Evolutionary conservation across 2,888 invertebrate species (phyloP), one percentile per base, ranked within the genome.

Genomic region (Thereva nobilitata): DNA sequence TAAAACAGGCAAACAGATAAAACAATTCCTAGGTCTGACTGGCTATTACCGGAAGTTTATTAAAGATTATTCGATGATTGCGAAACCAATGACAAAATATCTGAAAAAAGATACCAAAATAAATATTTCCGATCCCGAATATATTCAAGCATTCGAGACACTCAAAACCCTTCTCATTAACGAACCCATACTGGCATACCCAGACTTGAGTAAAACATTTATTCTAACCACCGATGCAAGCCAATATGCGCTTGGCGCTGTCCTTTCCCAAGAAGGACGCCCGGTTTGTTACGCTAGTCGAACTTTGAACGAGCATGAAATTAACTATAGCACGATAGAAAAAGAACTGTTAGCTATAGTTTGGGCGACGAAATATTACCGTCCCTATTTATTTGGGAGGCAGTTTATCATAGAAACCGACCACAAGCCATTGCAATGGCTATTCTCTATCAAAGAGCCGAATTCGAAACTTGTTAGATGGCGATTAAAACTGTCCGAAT

Each of bases 351-450:
- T 73, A 5, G 74, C 73, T 1, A 72, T 75, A 2, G 64, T 74
- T 0, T 72, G 71, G 68, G 71, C 70, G 1, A 70, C 72, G 1
- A 71, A 73, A 57, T 71, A 75, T 68, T 76, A 74, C 55, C 52
- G 74, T 45, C 74, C 74, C 0, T 76, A 76, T 66, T 10, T 77
- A 8, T 75, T 72, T 63, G 76, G 75, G 0, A 50, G 70, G 64
- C 71, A 69, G 52, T 76, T 76, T 59, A 67, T 57, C 9, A 68
- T 76, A 3, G 68, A 73, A n/a, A 75, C 75, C 0, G 77, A 77
- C 64, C 75, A 77, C 67, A 72, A 71, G 57, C 74, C 75, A 0
- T 66, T 77, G 2, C 57, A 64, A 38, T 75, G 73, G 73, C 59
- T 73, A n/a, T n/a, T n/a, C n/a, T n/a, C n/a, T n/a, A n/a, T n/a